Conservation (phyloP, 2,888 invertebrate genomes). For the Hirtodrosophila duncani region DNA sequence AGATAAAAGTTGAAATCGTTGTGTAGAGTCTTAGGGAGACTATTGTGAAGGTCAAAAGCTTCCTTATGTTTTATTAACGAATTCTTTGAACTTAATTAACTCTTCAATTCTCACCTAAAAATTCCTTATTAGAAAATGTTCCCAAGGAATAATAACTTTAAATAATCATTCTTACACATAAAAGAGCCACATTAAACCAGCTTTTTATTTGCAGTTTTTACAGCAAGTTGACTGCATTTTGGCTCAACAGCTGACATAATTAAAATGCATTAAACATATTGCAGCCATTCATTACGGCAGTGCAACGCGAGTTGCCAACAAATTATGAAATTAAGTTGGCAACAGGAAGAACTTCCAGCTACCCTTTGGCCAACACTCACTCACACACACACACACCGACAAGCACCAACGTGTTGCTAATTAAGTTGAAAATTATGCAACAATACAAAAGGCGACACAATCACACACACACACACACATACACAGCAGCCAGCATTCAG, state of each 20-base stretch:
- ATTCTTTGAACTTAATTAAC: no score
- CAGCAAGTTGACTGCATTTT: background rate
- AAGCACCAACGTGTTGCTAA: slow-evolving; percentile 26
- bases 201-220: background rate
- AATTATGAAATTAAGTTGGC: slow-evolving; percentile 29
- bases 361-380: background rate
- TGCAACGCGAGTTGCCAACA: background rate
- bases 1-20: no score
- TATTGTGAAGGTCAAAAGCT: no score
- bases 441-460: slow-evolving; percentile 11
- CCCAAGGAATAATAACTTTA: no score
- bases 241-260: background rate
- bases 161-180: no score
- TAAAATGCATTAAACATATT: slow-evolving; percentile 10
- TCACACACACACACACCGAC: background rate
- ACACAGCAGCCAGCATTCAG: background rate
- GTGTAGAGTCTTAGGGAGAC: no score
- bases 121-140: no score
- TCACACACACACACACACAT: background rate
- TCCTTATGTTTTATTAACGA: no score
- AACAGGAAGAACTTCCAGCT: background rate
- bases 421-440: slow-evolving; percentile 37
- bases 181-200: no score
- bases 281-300: slow-evolving; percentile 9
- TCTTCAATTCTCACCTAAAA: no score